Evolutionary conservation across 2,797 vertebrate species (phyloP).

Genomic region (Acanthiza pusilla): DNA sequence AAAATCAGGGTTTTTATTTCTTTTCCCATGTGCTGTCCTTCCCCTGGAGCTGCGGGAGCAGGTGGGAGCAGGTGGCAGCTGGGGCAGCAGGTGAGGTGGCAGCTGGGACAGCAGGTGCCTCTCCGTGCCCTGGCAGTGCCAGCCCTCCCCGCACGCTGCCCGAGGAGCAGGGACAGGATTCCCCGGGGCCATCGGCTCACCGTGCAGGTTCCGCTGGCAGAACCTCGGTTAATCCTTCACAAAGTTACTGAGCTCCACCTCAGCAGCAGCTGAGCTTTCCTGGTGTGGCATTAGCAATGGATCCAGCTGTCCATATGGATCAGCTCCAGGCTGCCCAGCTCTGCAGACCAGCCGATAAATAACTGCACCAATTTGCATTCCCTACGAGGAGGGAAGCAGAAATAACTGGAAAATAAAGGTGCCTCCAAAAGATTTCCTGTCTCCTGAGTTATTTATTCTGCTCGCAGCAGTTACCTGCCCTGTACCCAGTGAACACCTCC

Average conservation of each 20-base stretch:
- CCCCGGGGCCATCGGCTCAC: neutral
- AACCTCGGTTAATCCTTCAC: neutral
- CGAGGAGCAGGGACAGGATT: neutral
- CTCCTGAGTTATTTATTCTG: neutral
- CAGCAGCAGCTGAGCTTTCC: neutral
- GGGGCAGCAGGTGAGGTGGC: neutral
- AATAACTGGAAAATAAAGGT: neutral
- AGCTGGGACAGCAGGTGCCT: neutral
- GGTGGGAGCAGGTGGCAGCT: neutral
- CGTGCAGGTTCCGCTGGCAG: neutral
- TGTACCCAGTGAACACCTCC: neutral
- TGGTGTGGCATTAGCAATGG: neutral
- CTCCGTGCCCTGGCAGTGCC: neutral
- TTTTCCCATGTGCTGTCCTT: accelerated
- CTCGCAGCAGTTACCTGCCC: neutral
- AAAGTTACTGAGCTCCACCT: neutral
- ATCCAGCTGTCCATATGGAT: neutral
- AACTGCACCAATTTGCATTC: neutral
- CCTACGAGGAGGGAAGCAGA: neutral
- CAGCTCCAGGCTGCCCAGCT: neutral
- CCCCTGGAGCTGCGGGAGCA: neutral
- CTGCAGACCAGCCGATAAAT: neutral
- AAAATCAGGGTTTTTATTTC: neutral
- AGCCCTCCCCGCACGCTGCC: neutral
- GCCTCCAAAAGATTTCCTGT: neutral